These are phyloP conservation scores for Volucella zonaria DNA, from an alignment of 2,888 invertebrate species.

Conservation along the genomic window DNA sequence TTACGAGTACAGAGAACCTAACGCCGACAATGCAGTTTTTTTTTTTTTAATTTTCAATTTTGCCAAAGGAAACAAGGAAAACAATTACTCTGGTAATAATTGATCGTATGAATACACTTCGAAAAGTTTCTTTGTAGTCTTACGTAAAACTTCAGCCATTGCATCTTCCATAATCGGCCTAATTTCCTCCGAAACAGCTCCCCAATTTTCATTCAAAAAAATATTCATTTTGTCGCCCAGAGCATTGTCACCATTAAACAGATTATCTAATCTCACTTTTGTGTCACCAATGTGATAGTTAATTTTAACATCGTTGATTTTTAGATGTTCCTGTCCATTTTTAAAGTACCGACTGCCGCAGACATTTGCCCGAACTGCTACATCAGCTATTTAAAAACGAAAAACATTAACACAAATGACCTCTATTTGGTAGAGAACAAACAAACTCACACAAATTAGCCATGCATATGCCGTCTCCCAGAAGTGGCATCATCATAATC, in stretches of 20 bases:
- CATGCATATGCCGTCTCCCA: constrained; percentile 86
- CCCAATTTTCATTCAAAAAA: constrained; percentile 91
- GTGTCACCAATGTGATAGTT: constrained; percentile 87
- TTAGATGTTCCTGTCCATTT: constrained; percentile 84
- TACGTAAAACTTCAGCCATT: constrained; percentile 84
- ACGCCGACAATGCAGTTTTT: no score
- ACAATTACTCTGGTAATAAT: constrained; percentile 82
- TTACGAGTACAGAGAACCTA: no score
- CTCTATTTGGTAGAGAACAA: neutral
- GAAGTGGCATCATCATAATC: constrained; percentile 89
- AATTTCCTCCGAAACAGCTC: constrained; percentile 87
- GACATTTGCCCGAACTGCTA: constrained; percentile 86
- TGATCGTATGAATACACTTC: constrained; percentile 85
- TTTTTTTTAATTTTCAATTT: neutral
- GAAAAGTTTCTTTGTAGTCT: constrained; percentile 85
- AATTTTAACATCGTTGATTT: constrained; percentile 86
- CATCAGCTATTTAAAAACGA: constrained; percentile 84
- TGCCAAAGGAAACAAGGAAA: neutral
- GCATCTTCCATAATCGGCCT: constrained; percentile 88
- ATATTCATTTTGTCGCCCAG: constrained; percentile 89
- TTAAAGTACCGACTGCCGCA: constrained; percentile 84
- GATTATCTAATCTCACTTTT: constrained; percentile 86
- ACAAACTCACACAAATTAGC: constrained; percentile 87
- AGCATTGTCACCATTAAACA: constrained; percentile 88
- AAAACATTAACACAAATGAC: neutral